phyloP scores from a whole-genome alignment of 2,113 vertebrate species.

The Nicator chloris region DNA sequence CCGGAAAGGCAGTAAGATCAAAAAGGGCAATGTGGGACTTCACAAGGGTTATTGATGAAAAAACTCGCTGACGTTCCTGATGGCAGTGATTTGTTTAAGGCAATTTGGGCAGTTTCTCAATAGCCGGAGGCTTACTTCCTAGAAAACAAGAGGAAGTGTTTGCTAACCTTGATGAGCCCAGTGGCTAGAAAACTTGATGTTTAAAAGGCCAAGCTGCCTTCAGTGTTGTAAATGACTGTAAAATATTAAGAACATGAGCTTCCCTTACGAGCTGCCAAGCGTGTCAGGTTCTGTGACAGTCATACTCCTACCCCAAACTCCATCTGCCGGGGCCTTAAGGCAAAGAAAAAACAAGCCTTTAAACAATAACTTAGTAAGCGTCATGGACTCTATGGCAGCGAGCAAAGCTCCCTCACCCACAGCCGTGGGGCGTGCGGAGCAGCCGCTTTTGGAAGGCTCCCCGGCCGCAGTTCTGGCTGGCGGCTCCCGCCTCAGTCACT shows the following conservation, averaged over 20 bases:
- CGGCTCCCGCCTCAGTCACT: too few relatives aligned
- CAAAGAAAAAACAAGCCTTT: not conserved
- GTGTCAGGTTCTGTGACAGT: not conserved
- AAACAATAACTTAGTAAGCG: not conserved
- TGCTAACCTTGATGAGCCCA: not conserved
- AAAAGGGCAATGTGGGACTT: not conserved
- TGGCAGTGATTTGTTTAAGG: not conserved
- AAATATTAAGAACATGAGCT: not conserved
- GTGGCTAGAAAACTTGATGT: not conserved
- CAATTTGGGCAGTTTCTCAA: not conserved
- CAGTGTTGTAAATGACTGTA: not conserved
- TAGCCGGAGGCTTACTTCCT: not conserved
- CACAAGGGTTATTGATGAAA: not conserved
- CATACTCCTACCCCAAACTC: not conserved
- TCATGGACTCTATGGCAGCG: not conserved
- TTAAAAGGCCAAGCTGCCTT: not conserved
- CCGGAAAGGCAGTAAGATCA: not conserved
- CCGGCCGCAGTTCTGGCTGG: not conserved
- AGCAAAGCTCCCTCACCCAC: not conserved
- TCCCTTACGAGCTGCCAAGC: not conserved
- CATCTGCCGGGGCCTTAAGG: not conserved
- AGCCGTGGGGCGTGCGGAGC: not conserved
- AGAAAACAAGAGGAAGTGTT: not conserved
- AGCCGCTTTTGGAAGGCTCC: not conserved
- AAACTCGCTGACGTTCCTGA: not conserved